These are phyloP conservation scores for Puma concolor DNA, from an alignment of 2,113 vertebrate species.

Conservation along the genomic window DNA sequence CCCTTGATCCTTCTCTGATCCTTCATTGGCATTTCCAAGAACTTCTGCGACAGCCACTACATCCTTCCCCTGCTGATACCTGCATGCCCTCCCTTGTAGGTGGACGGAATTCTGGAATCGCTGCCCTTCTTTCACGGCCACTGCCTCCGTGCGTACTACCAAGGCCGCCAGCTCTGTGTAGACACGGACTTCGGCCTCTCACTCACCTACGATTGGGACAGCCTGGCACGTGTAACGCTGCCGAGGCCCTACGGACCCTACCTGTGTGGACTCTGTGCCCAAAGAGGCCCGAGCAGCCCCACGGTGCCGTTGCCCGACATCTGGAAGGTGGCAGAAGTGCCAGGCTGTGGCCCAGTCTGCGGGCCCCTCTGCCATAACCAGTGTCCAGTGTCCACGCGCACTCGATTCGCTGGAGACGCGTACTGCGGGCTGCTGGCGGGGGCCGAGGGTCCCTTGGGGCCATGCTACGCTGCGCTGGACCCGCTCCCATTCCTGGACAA, in stretches of 20 bases:
- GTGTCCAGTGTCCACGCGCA: conserved; percentile 53
- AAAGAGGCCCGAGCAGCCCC: conserved; percentile 67
- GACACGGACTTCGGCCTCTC: conserved; percentile 53
- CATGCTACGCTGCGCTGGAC: conserved; percentile 76
- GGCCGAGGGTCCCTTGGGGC: conserved; percentile 75
- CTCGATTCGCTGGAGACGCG: conserved; percentile 49
- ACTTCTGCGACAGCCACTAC: background rate
- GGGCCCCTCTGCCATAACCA: conserved; percentile 44
- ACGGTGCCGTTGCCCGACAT: conserved; percentile 43
- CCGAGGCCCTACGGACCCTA: conserved; percentile 74
- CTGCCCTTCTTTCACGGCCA: background rate
- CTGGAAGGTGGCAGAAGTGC: conserved; percentile 76
- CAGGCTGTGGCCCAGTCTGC: conserved; percentile 63
- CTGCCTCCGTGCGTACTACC: background rate
- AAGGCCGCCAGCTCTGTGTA: background rate
- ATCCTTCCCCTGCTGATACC: too few species aligned
- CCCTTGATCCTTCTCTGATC: background rate
- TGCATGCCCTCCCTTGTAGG: background rate
- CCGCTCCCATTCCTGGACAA: conserved; percentile 78
- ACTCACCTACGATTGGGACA: conserved; percentile 64
- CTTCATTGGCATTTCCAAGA: background rate
- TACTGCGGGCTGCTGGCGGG: conserved; percentile 81
- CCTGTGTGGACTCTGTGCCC: conserved; percentile 84
- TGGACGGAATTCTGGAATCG: conserved; percentile 1
- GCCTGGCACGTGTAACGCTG: conserved; percentile 67